These are phyloP conservation scores for Dryobotodes eremita DNA, from an alignment of 2,888 invertebrate genomes.

Conservation along the genomic window DNA sequence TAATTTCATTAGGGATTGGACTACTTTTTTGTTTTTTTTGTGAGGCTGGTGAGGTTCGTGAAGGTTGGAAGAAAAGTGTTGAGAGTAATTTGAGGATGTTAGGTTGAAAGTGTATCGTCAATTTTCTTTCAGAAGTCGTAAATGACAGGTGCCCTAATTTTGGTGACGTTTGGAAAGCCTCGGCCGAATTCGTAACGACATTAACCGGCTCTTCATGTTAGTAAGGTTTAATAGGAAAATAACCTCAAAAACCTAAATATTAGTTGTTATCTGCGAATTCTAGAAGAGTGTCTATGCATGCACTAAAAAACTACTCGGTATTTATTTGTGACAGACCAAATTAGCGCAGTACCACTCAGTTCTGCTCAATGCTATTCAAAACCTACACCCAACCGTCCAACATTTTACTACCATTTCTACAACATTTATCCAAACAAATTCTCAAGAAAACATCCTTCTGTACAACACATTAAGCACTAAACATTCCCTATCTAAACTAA, in stretches of 20 bases:
- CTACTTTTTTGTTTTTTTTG: slow-evolving; percentile 48
- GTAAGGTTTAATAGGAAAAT: neutral
- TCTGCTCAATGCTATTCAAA: slow-evolving; percentile 13
- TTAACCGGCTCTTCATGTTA: neutral
- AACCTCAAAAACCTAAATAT: neutral
- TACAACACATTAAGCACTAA: slow-evolving; percentile 62
- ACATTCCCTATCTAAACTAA: slow-evolving; percentile 65
- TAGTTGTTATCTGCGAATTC: too few species aligned
- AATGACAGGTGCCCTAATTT: slow-evolving; percentile 2
- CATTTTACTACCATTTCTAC: slow-evolving; percentile 29
- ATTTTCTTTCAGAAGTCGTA: slow-evolving; percentile 1
- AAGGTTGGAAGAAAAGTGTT: slow-evolving; percentile 18
- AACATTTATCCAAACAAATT: slow-evolving; percentile 58
- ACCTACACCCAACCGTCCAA: neutral
- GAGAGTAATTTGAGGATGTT: slow-evolving; percentile 16
- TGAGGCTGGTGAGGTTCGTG: neutral
- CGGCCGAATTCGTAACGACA: neutral
- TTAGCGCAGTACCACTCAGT: neutral
- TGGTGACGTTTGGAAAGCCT: neutral
- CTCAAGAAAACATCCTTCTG: slow-evolving; percentile 58
- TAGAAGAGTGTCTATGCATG: neutral
- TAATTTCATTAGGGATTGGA: slow-evolving; percentile 63
- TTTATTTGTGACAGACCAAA: neutral
- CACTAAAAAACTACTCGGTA: neutral
- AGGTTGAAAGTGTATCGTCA: neutral